Evolutionary conservation across 2,113 vertebrate species (phyloP), one percentile per base, ranked within the genome.

Genomic region (Dissostichus mawsoni): DNA sequence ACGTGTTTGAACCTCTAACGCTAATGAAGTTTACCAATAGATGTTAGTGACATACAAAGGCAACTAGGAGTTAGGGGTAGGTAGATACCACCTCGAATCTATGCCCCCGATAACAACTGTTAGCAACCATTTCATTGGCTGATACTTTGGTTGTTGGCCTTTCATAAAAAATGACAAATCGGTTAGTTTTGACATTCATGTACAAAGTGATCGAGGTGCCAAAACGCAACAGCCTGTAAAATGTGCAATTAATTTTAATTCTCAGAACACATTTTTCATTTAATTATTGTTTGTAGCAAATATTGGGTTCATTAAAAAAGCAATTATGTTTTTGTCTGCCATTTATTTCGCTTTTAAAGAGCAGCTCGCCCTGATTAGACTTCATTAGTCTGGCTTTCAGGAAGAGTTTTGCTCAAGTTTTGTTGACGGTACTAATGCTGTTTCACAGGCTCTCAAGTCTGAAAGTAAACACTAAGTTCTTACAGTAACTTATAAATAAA

Each of bases 301-400:
- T 66, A 58, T 36, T n/a, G 57, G 63, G 2, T 58, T 69, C 17
- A 80, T 82, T 80, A 71, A 57, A 81, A 36, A 81, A 74, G 58
- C 72, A 76, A 70, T 75, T 75, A 29, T 53, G 11, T 47, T 75
- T 77, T 84, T 69, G 69, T 73, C 25, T 78, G 57, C 36, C 41
- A 48, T 74, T 58, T 67, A 72, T 63, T 55, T 8, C 2, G 3
- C 23, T 50, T 57, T 75, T 55, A 57, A 68, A 83, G 68, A 51
- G 50, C 74, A 11, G 72, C 70, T 72, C 62, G 12, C 44, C 63
- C 36, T 63, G 64, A 80, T 77, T 64, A 76, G 53, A 57, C 68
- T 51, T 69, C 50, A 80, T 80, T 50, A 65, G 58, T 69, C 5
- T 33, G 59, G 5, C 4, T 47, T 65, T n/a, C 45, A 44, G 14